phyloP scores from a whole-genome alignment of 2,888 invertebrate genomes.

The Resseliella maxima region DNA sequence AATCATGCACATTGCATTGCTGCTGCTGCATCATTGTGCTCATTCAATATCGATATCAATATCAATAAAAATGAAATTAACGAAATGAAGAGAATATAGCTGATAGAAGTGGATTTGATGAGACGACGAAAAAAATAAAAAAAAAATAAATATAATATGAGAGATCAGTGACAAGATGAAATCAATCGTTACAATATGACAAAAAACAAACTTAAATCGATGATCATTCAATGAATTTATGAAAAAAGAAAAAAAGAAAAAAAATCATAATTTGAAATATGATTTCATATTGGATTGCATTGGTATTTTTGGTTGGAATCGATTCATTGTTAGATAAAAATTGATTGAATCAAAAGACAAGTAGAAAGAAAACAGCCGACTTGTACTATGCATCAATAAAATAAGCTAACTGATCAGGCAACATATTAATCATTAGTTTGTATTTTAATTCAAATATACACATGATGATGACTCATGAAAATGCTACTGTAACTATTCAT shows the following conservation, averaged over 20 bases:
- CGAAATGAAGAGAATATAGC: background rate
- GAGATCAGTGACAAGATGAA: constrained; percentile 16
- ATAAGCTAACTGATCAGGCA: background rate
- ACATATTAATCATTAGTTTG: constrained; percentile 48
- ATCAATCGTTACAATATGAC: background rate
- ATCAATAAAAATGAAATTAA: background rate
- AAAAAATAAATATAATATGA: background rate
- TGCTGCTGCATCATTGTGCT: background rate
- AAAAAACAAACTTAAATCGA: background rate
- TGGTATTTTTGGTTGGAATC: constrained; percentile 11
- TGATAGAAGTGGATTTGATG: background rate
- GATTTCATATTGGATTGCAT: background rate
- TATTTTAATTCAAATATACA: background rate
- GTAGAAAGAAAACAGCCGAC: background rate
- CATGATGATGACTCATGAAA: background rate
- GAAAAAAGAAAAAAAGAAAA: background rate
- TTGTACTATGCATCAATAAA: background rate
- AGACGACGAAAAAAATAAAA: background rate
- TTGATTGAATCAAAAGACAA: background rate
- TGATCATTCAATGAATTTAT: constrained; percentile 34
- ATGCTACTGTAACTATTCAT: background rate
- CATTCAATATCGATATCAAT: background rate
- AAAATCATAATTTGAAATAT: background rate
- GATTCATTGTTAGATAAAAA: background rate
- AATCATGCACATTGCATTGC: background rate